Conservation (phyloP, 2,797 vertebrate genomes). For the Hylomyscus alleni region DNA sequence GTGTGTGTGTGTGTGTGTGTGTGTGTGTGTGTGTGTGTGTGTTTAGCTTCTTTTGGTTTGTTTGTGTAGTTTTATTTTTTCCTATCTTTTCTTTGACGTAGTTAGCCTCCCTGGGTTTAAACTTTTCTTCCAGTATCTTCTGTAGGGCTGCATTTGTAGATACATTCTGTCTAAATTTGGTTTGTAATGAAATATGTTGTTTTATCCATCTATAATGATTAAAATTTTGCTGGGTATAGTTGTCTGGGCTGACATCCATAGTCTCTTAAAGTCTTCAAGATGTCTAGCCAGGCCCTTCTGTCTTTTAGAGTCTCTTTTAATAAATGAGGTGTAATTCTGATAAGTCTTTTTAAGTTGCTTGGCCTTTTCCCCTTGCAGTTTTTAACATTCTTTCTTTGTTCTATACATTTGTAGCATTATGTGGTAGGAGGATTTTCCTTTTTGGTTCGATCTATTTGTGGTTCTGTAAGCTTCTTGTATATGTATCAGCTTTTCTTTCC, state of each 20-base stretch:
- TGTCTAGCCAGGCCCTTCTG: not conserved
- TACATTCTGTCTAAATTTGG: not conserved
- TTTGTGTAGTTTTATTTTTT: not conserved
- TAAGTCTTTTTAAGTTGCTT: not conserved
- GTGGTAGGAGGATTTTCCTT: not conserved
- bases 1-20: not conserved
- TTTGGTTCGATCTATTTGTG: not conserved
- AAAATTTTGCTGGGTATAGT: not conserved
- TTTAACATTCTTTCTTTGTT: not conserved
- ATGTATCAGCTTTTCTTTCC: not conserved
- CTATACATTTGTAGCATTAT: not conserved
- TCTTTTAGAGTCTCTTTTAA: not conserved
- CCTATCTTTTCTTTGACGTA: not conserved
- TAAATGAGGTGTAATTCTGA: not conserved
- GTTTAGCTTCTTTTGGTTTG: not conserved
- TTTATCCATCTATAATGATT: not conserved
- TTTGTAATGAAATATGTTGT: not conserved
- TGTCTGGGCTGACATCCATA: not conserved
- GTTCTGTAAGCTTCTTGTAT: not conserved
- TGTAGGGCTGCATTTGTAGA: not conserved
- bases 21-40: too few species aligned
- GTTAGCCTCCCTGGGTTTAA: not conserved
- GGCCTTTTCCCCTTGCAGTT: not conserved
- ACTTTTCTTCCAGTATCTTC: not conserved
- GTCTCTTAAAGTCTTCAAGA: not conserved